phyloP scores from a whole-genome alignment of 2,113 vertebrate genomes.

The Donacobius atricapilla region DNA sequence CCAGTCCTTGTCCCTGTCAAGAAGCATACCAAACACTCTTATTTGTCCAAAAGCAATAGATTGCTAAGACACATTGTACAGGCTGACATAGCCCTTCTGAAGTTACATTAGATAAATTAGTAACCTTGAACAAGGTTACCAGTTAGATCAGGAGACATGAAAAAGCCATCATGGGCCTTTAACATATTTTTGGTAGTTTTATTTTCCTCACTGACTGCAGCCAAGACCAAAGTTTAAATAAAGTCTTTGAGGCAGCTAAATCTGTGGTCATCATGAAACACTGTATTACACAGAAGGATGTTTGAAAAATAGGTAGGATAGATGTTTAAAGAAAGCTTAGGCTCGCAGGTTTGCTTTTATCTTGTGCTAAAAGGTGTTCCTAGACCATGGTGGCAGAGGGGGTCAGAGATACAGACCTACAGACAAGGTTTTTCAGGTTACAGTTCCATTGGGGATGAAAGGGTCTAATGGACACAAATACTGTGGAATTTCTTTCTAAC shows the following conservation, averaged over 20 bases:
- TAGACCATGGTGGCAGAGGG: rapidly evolving
- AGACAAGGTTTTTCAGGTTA: not conserved
- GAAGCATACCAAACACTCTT: not conserved
- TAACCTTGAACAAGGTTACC: not conserved
- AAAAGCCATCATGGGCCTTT: not conserved
- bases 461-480: not conserved
- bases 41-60: not conserved
- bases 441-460: not conserved
- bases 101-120: not conserved
- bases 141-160: not conserved
- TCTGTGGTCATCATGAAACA: not conserved
- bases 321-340: not conserved
- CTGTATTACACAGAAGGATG: not conserved
- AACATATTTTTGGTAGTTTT: not conserved
- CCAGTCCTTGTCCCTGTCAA: not conserved
- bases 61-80: not conserved
- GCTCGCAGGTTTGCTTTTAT: not conserved
- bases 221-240: not conserved
- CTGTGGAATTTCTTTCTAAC: not conserved
- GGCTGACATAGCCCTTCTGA: not conserved
- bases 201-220: not conserved
- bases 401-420: not conserved
- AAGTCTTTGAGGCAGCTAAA: not conserved
- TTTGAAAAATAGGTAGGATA: not conserved
- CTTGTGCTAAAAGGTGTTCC: not conserved